Evolutionary conservation across 2,888 invertebrate species (phyloP), one percentile per base, ranked within the genome.

Genomic region (Callimorpha dominula): DNA sequence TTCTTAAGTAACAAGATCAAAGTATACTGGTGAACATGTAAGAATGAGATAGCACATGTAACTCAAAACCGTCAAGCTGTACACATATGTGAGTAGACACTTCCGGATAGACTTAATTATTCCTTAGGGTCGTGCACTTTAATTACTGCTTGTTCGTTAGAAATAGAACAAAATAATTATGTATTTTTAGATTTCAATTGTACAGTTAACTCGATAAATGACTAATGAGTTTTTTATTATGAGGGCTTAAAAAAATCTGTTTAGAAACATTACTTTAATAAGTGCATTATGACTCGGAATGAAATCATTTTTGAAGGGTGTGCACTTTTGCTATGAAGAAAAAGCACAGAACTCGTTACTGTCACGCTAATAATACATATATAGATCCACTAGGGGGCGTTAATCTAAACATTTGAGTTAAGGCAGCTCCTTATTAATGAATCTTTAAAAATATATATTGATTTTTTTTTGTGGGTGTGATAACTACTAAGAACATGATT

Each of bases 81-180:
- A 78, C 80, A 85, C 94, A 92, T 83, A 91, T 80, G 84, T 71
- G 54, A 86, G 89, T 69, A 50, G 60, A 50, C 85, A 86, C 88
- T 94, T 94, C 94, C 94, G 93, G 91, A 82, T 82, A 79, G 80
- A 82, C 84, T 89, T 91, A 91, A 94, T 92, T 90, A 90, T 88
- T 88, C 82, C 83, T 89, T 88, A 88, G 90, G 89, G 89, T 84
- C 83, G 81, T 71, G 67, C 46, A 69, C 78, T 89, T 90, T 91
- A 92, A 93, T 93, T 89, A 85, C 82, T 81, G 78, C 68, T 65
- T 79, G 78, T 80, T 77, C 12, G 74, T 77, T 76, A 67, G 75
- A 81, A 72, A 84, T 81, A 85, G 82, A 82, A 67, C 69, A 31
- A 5, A 63, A 70, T 75, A 68, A 77, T 73, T 74, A 73, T 54